These are phyloP conservation scores for Diaprepes abbreviatus DNA, from an alignment of 2,888 invertebrate species.

Conservation along the genomic window DNA sequence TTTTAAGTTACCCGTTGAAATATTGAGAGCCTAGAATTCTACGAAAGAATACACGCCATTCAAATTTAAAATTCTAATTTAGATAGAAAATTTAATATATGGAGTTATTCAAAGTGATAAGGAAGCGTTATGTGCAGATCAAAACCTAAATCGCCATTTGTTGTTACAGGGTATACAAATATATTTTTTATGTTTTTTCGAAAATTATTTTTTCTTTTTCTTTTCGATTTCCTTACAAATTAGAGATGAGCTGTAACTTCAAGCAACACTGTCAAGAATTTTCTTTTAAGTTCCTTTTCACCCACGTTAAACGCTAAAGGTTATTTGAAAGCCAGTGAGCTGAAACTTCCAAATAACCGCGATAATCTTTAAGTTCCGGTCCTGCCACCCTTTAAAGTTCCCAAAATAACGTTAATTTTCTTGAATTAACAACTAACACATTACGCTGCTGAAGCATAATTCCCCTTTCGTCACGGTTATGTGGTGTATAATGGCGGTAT, in stretches of 20 bases:
- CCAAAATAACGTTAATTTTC: constrained; percentile 23
- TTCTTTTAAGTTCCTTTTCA: not conserved
- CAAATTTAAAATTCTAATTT: too few species aligned
- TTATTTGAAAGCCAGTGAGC: constrained; percentile 6
- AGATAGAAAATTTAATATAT: too few species aligned
- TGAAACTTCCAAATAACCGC: constrained; percentile 8
- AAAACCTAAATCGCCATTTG: too few species aligned
- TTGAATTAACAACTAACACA: constrained; percentile 21
- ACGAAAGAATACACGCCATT: too few species aligned
- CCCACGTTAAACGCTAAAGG: constrained; percentile 1
- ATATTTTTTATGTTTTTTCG: too few species aligned
- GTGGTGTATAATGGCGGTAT: constrained; percentile 29
- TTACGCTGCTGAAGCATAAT: constrained; percentile 17
- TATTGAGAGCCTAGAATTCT: too few species aligned
- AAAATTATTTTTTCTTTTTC: too few species aligned
- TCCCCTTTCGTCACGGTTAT: constrained; percentile 21
- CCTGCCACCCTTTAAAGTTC: constrained; percentile 14
- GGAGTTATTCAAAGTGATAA: too few species aligned
- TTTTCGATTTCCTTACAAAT: not conserved
- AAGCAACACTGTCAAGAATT: too few species aligned
- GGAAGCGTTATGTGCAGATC: too few species aligned
- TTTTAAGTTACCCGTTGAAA: too few species aligned
- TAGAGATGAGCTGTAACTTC: not conserved
- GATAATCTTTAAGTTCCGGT: constrained; percentile 20
- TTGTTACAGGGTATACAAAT: too few species aligned